Conservation (phyloP, 2,888 invertebrate species). For the Polyploca ridens region DNA sequence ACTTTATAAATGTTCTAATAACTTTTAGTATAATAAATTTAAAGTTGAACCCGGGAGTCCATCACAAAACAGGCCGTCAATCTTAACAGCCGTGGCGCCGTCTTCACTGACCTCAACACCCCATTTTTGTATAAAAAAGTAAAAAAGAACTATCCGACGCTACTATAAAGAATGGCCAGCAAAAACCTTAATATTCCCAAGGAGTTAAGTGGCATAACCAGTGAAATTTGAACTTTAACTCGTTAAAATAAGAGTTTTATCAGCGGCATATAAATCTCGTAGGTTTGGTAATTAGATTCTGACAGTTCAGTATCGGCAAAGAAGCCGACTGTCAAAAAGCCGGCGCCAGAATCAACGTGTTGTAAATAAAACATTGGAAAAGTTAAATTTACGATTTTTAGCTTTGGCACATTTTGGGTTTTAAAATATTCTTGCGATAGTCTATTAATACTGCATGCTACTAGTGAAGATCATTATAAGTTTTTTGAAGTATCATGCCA, state of each 20-base stretch:
- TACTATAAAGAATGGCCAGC: constrained; percentile 74
- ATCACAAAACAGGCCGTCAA: constrained; percentile 68
- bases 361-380: constrained; percentile 71
- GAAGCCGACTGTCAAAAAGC: constrained; percentile 79
- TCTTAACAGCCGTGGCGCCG: constrained; percentile 70
- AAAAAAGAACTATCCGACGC: constrained; percentile 56
- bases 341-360: constrained; percentile 73
- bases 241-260: constrained; percentile 32
- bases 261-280: constrained; percentile 32
- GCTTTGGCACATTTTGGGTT: constrained; percentile 48
- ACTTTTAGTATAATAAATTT: constrained; percentile 57
- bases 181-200: constrained; percentile 61
- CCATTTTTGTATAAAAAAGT: constrained; percentile 57
- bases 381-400: constrained; percentile 59
- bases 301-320: constrained; percentile 79
- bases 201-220: constrained; percentile 25
- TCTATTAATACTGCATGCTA: constrained; percentile 6
- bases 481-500: neutral
- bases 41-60: constrained; percentile 56
- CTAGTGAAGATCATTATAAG: neutral
- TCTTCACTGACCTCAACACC: constrained; percentile 75
- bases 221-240: constrained; percentile 40
- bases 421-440: constrained; percentile 22
- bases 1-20: constrained; percentile 51
- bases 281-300: constrained; percentile 79